Conservation (phyloP, 2,797 vertebrate genomes). For the Dendrocincla fuliginosa region DNA sequence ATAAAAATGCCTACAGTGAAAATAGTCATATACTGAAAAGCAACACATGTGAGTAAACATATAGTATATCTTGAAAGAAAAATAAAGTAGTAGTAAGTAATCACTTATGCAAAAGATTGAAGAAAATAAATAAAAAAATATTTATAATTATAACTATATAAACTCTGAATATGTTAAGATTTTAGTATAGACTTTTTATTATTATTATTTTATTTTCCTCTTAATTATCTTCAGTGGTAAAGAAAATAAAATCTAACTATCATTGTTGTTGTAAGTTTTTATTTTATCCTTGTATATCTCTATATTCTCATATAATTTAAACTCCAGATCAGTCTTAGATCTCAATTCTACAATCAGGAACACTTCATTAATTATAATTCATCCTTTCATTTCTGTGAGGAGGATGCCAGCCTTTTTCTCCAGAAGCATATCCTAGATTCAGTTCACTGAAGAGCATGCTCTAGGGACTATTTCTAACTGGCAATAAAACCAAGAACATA, state of each 20-base stretch:
- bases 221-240: neutral
- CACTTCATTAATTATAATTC: neutral
- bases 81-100: neutral
- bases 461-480: neutral
- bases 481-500: neutral
- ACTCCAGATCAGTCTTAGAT: neutral
- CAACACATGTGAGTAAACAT: neutral
- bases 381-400: neutral
- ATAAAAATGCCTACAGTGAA: neutral
- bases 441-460: neutral
- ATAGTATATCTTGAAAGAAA: neutral
- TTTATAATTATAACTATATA: neutral
- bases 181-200: rapidly evolving
- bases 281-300: neutral
- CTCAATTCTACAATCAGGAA: neutral
- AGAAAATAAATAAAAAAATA: neutral
- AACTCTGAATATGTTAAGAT: neutral
- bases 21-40: neutral
- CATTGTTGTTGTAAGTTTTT: neutral
- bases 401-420: neutral
- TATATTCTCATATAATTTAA: neutral
- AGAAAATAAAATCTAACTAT: neutral
- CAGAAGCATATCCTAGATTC: neutral
- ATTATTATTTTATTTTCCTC: neutral
- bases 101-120: neutral